Evolutionary conservation across 2,888 invertebrate species (phyloP).

Genomic region (Eledone cirrhosa): DNA sequence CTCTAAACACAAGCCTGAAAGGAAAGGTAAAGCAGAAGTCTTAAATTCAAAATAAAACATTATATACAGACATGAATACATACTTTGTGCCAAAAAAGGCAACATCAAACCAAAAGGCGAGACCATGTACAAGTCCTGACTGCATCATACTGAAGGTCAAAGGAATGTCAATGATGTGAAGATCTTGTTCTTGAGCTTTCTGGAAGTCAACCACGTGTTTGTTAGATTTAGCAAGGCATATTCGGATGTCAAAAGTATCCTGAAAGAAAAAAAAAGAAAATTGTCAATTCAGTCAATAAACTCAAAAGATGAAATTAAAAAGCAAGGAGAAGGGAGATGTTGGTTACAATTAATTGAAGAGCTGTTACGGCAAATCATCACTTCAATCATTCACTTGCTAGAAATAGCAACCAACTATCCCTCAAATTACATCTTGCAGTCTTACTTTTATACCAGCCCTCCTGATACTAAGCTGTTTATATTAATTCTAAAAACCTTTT

Average conservation of each 20-base stretch:
- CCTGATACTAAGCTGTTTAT: no score
- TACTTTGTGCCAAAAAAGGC: conserved; percentile 82
- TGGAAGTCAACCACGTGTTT: conserved; percentile 94
- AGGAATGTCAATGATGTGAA: conserved; percentile 95
- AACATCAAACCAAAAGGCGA: conserved; percentile 99
- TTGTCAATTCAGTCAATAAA: neutral
- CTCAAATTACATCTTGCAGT: no score
- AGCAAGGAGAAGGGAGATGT: neutral
- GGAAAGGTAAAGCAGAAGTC: no score
- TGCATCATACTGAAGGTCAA: conserved; percentile 90
- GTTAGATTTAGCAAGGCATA: conserved; percentile 93
- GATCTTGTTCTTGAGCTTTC: conserved; percentile 89
- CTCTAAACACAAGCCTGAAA: no score
- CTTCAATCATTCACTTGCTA: no score
- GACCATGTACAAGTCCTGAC: conserved; percentile 93
- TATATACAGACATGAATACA: conserved; percentile 37
- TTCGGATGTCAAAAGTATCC: conserved; percentile 97
- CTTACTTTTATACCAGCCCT: no score
- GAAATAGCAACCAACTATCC: no score
- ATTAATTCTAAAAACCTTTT: no score
- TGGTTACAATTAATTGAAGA: no score
- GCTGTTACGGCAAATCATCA: no score
- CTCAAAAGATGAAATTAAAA: neutral
- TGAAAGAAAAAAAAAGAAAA: conserved; percentile 43
- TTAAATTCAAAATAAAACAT: no score